These are phyloP conservation scores for Pissodes strobi DNA, from an alignment of 1,140 invertebrate genomes.

Conservation along the genomic window DNA sequence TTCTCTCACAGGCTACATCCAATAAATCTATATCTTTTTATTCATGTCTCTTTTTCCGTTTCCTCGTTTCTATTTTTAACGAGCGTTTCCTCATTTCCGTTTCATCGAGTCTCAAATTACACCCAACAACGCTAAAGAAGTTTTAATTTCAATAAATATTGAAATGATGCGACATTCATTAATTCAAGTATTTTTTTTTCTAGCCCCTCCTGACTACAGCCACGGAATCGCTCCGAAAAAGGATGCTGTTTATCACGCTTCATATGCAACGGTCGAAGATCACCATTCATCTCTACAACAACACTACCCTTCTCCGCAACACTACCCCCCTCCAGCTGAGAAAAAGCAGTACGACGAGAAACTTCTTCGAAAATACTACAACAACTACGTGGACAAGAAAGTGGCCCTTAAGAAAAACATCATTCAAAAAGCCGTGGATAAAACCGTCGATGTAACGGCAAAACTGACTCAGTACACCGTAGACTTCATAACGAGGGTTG, in stretches of 20 bases:
- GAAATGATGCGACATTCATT: too few species aligned
- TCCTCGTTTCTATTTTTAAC: too few species aligned
- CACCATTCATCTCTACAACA: not conserved
- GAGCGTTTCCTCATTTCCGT: too few species aligned
- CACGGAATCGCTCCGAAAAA: not conserved
- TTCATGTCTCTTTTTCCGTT: too few species aligned
- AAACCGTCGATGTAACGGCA: conserved; percentile 22
- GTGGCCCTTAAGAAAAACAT: not conserved
- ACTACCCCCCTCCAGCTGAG: not conserved
- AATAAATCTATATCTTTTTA: too few species aligned
- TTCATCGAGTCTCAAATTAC: too few species aligned
- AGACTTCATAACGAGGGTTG: conserved; percentile 17
- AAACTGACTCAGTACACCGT: conserved; percentile 7
- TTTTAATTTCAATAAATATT: too few species aligned
- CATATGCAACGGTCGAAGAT: not conserved
- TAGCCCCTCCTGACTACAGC: not conserved
- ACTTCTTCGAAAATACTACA: conserved; percentile 12
- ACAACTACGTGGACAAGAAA: conserved; percentile 11
- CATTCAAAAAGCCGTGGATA: conserved; percentile 14
- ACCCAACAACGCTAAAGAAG: too few species aligned
- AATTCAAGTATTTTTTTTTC: too few species aligned
- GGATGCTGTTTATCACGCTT: not conserved
- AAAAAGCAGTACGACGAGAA: conserved; percentile 1
- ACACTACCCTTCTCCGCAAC: not conserved
- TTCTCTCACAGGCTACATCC: too few species aligned